phyloP scores from a whole-genome alignment of 2,888 invertebrate genomes.

The Sinohyriopsis cumingii region DNA sequence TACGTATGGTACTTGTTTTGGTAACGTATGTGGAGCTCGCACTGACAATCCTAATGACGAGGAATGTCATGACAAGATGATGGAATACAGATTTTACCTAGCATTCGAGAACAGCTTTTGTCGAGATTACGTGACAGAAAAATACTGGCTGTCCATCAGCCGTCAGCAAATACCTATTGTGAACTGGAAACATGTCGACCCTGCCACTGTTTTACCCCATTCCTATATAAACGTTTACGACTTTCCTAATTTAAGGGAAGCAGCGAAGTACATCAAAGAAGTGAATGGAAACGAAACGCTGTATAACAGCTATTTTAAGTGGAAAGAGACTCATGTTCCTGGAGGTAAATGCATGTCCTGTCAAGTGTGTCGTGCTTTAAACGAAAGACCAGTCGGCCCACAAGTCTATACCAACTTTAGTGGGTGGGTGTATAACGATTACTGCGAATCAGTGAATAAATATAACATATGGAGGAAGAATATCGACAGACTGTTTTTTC shows the following conservation, averaged over 20 bases:
- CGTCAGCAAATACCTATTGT: slow-evolving; percentile 19
- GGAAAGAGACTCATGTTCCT: slow-evolving; percentile 21
- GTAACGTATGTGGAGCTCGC: neutral
- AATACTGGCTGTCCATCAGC: slow-evolving; percentile 22
- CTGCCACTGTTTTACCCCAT: slow-evolving; percentile 14
- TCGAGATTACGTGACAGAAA: slow-evolving; percentile 22
- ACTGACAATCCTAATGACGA: slow-evolving; percentile 9
- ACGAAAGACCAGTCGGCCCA: slow-evolving; percentile 28
- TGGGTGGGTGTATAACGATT: slow-evolving; percentile 42
- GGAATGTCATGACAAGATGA: slow-evolving; percentile 4
- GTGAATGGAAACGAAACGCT: slow-evolving; percentile 18
- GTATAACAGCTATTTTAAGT: slow-evolving; percentile 25
- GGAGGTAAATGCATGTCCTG: slow-evolving; percentile 37
- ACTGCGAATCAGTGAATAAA: slow-evolving; percentile 33
- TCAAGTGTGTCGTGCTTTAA: slow-evolving; percentile 48
- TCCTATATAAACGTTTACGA: slow-evolving; percentile 24
- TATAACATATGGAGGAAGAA: neutral
- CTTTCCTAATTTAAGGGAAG: slow-evolving; percentile 16
- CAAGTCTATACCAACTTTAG: slow-evolving; percentile 39
- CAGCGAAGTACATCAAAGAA: slow-evolving; percentile 21
- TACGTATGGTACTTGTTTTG: slow-evolving; percentile 14
- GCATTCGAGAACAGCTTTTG: slow-evolving; percentile 27
- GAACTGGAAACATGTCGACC: slow-evolving; percentile 15
- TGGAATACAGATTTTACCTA: slow-evolving; percentile 19
- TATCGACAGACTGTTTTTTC: no score